Evolutionary conservation across 2,797 vertebrate genomes (phyloP).

Genomic region (Alectoris magna): DNA sequence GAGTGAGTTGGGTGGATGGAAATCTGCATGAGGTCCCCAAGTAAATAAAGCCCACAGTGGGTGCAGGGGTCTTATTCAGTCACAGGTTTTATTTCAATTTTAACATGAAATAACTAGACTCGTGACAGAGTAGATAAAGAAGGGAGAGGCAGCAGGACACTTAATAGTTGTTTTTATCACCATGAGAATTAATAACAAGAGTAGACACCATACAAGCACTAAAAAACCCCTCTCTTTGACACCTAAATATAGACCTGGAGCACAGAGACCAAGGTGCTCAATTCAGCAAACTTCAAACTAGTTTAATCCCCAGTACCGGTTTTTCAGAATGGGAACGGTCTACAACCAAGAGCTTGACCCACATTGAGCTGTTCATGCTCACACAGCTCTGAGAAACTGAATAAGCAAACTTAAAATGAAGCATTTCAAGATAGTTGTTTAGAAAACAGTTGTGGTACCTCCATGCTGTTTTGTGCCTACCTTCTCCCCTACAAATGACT

Average conservation of each 20-base stretch:
- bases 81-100: neutral
- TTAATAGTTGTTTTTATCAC: neutral
- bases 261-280: rapidly evolving
- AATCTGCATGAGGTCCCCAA: neutral
- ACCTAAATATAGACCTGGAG: neutral
- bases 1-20: rapidly evolving
- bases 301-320: rapidly evolving
- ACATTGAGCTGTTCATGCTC: neutral
- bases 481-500: neutral
- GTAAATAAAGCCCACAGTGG: neutral
- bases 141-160: neutral
- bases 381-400: neutral
- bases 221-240: neutral
- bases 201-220: neutral
- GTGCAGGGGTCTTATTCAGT: neutral
- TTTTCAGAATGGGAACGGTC: neutral
- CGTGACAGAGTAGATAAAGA: rapidly evolving
- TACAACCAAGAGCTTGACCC: neutral
- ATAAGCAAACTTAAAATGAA: neutral
- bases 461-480: neutral
- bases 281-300: neutral
- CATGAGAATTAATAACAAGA: neutral
- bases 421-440: neutral
- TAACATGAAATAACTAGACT: neutral
- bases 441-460: neutral